phyloP scores from a whole-genome alignment of 2,888 invertebrate species.

The Peribatodes rhomboidaria region DNA sequence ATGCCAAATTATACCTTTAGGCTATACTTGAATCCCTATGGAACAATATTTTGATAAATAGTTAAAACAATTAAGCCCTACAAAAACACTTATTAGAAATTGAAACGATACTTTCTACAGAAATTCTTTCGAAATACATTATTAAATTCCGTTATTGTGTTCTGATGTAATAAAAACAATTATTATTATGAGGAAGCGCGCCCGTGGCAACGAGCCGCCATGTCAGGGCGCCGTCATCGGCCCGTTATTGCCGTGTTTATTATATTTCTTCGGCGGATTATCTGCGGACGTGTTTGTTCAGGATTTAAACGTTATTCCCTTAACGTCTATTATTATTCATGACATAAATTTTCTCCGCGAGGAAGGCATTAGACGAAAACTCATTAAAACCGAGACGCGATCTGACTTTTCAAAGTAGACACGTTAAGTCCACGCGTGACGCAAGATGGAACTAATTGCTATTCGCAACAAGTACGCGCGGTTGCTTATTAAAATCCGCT shows the following conservation, averaged over 20 bases:
- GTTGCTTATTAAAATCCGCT: constrained; percentile 79
- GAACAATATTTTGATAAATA: too few species aligned
- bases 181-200: not conserved
- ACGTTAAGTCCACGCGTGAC: constrained; percentile 85
- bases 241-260: constrained; percentile 75
- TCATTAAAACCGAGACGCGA: constrained; percentile 85
- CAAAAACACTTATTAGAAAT: too few species aligned
- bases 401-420: constrained; percentile 85
- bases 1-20: too few species aligned
- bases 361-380: constrained; percentile 84
- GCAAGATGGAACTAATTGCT: constrained; percentile 75
- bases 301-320: constrained; percentile 81
- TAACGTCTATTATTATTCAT: constrained; percentile 84
- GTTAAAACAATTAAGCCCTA: too few species aligned
- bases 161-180: constrained; percentile 15
- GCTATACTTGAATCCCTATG: too few species aligned
- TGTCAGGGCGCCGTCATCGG: constrained; percentile 64
- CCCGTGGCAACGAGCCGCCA: not conserved
- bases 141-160: constrained; percentile 12
- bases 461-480: constrained; percentile 74
- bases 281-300: constrained; percentile 75
- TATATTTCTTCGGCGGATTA: constrained; percentile 77
- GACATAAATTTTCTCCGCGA: constrained; percentile 83
- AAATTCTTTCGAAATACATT: constrained; percentile 7
- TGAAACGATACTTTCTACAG: too few species aligned